Base-by-base conservation (phyloP, 2,797 vertebrate species). In the Xerus rutilus region DNA sequence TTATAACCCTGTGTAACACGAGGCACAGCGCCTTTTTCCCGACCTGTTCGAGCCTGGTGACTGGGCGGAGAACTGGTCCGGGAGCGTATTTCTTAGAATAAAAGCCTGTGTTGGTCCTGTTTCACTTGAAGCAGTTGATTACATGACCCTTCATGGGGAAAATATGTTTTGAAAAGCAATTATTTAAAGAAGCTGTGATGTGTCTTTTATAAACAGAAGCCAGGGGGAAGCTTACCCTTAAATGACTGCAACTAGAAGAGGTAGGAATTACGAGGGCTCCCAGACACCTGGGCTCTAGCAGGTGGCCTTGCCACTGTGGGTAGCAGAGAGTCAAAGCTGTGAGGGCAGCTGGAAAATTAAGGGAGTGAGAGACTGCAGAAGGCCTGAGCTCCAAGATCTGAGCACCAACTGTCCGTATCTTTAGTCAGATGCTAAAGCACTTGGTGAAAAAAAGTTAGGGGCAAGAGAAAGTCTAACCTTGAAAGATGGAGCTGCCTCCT, bases 201-300 rank as follows among this genome's bases (percentile, higher is more conserved):
- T 74, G 28, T 86, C 76, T 85, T 45, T 43, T 70, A 89, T 86
- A 86, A 85, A 52, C 30, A 89, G 45, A 94, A 72, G 67, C 43
- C 77, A n/a, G 67, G 54, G 52, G 69, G 35, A 43, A 64, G 8
- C 70, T 81, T 64, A 18, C 69, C 85, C 17, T 91, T 91, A 21
- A 64, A 83, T 94, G 89, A 59, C 76, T 64, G 30, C 57, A 52
- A 9, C 39, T 52, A 30, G 43, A 78, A 84, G 30, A 90, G 20
- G 7, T 65, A 84, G 72, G 47, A 84, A 21, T 76, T 3, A 4
- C 3, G 49, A 21, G 1, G 1, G 70, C 49, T 69, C 74, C 11
- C 62, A 25, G 25, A 1, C 17, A 28, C 47, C 23, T 0, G 0
- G 18, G 32, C 45, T 28, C 0, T 23, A 13, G 81, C 5, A 9